Conservation (phyloP, 2,113 vertebrate genomes). For the Neogobius melanostomus region DNA sequence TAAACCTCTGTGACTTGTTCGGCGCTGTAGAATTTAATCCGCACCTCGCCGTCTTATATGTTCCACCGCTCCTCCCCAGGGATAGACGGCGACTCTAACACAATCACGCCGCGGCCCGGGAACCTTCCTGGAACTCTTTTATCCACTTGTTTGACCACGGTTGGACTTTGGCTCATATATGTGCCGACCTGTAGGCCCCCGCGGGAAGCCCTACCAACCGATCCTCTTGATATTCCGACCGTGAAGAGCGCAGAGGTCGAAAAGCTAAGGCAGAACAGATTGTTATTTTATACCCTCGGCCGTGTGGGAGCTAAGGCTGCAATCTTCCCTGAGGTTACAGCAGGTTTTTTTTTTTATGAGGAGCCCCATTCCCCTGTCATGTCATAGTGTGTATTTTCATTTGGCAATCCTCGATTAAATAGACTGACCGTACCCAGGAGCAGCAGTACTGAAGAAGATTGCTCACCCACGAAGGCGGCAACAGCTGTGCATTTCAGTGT, state of each 20-base stretch:
- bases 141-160: slow-evolving; percentile 63
- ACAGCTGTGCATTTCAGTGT: not conserved
- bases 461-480: slow-evolving; percentile 17
- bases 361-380: slow-evolving; percentile 9
- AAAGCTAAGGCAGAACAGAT: slow-evolving; percentile 19
- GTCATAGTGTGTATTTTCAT: slow-evolving; percentile 40
- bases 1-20: slow-evolving; percentile 33
- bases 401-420: slow-evolving; percentile 33
- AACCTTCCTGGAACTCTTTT: slow-evolving; percentile 48
- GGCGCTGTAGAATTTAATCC: slow-evolving; percentile 40
- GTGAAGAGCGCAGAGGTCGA: slow-evolving; percentile 40
- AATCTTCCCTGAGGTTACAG: slow-evolving; percentile 48
- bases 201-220: slow-evolving; percentile 28
- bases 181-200: slow-evolving; percentile 30
- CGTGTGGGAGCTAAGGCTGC: slow-evolving; percentile 30
- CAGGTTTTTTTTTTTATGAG: slow-evolving; percentile 29
- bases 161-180: slow-evolving; percentile 55
- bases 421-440: slow-evolving; percentile 25
- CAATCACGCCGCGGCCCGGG: slow-evolving; percentile 53
- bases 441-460: slow-evolving; percentile 25
- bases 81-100: slow-evolving; percentile 47
- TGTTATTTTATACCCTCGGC: slow-evolving; percentile 45
- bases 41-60: slow-evolving; percentile 33
- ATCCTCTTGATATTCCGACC: slow-evolving; percentile 56
- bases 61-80: slow-evolving; percentile 29